A percentile compares a stretch with the other conserved stretches of the same genome.
Evolutionary conservation across 2,797 vertebrate species (phyloP).

Genomic region (Gymnopithys bicolor): DNA sequence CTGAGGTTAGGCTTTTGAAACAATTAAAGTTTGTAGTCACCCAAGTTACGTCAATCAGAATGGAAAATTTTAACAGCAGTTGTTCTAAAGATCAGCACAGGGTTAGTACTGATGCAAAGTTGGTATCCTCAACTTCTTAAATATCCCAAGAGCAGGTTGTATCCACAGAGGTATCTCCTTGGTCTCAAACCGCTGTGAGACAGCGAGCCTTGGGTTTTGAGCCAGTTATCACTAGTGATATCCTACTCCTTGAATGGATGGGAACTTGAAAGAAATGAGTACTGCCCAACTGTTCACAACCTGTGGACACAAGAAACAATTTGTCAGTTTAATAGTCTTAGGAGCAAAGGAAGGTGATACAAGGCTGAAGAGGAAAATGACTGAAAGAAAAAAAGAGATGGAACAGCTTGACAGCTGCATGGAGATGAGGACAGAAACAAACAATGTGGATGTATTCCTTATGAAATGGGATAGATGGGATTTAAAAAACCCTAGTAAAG

Average conservation of each 20-base stretch:
- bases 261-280: not conserved
- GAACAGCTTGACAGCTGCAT: rapidly evolving
- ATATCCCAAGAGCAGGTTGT: not conserved
- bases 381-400: not conserved
- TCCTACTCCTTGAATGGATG: not conserved
- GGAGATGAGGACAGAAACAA: not conserved
- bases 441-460: not conserved
- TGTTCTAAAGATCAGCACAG: not conserved
- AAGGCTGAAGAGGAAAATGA: not conserved
- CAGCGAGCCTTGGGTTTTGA: not conserved
- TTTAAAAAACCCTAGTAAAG: not conserved
- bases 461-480: not conserved
- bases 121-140: rapidly evolving
- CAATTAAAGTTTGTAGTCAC: not conserved
- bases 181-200: not conserved
- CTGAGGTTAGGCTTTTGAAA: not conserved
- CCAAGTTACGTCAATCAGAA: not conserved
- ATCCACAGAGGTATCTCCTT: not conserved
- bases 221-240: not conserved
- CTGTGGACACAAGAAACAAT: not conserved
- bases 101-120: not conserved
- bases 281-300: not conserved
- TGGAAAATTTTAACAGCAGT: not conserved
- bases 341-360: not conserved
- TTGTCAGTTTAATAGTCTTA: not conserved